phyloP scores from a whole-genome alignment of 2,888 invertebrate genomes.

The Meliscaeva auricollis region DNA sequence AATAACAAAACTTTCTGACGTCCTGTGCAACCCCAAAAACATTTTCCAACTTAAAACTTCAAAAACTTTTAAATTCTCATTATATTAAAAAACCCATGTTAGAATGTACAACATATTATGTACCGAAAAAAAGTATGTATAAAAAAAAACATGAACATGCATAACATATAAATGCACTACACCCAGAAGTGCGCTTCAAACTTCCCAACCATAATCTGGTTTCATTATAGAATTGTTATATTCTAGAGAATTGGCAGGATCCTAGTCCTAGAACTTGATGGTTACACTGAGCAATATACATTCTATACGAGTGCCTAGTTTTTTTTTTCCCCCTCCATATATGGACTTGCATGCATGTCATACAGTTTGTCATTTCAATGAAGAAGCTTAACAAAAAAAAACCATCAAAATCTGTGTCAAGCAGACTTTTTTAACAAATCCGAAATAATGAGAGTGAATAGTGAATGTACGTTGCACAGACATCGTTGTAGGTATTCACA shows the following conservation, averaged over 20 bases:
- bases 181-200: slow-evolving; percentile 56
- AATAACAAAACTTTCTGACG: too few species aligned
- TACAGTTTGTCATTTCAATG: slow-evolving; percentile 52
- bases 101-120: neutral
- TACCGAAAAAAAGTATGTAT: neutral
- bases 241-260: slow-evolving; percentile 53
- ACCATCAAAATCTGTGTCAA: slow-evolving; percentile 69
- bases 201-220: slow-evolving; percentile 63
- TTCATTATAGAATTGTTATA: slow-evolving; percentile 65
- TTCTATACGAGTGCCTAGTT: neutral
- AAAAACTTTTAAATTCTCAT: slow-evolving; percentile 18
- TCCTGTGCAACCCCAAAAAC: too few species aligned
- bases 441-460: slow-evolving; percentile 67
- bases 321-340: neutral
- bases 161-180: slow-evolving; percentile 5
- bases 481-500: slow-evolving; percentile 56
- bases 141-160: neutral
- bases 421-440: slow-evolving; percentile 66
- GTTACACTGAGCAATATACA: neutral
- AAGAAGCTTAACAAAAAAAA: neutral
- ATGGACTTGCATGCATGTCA: slow-evolving; percentile 22
- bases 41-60: neutral
- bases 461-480: neutral
- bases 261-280: slow-evolving; percentile 42
- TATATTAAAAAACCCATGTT: neutral